These are phyloP conservation scores for Orthonyx spaldingii DNA, from an alignment of 2,113 vertebrate genomes.

Conservation along the genomic window DNA sequence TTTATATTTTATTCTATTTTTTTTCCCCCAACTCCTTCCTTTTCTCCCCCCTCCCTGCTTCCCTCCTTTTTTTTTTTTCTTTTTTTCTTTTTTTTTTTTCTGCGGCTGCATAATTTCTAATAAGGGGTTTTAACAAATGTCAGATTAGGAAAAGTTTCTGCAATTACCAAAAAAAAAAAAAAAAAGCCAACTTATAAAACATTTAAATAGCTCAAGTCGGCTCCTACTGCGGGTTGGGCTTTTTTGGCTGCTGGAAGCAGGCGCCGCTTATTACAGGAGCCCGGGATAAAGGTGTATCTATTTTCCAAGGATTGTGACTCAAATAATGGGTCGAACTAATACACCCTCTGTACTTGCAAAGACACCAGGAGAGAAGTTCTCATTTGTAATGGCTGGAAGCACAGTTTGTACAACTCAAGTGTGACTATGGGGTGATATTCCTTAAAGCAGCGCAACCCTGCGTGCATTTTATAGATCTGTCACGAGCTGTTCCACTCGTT, in stretches of 20 bases:
- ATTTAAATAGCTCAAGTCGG: slow-evolving; percentile 85
- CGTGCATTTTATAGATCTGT: background rate
- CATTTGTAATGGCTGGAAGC: background rate
- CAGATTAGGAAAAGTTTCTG: slow-evolving; percentile 88
- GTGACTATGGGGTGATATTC: background rate
- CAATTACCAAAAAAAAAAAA: slow-evolving; percentile 66
- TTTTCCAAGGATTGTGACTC: slow-evolving; percentile 63
- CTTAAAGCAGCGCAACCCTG: background rate
- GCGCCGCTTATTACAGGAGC: slow-evolving; percentile 37
- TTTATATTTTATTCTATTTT: slow-evolving; percentile 28
- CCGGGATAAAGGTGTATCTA: slow-evolving; percentile 39
- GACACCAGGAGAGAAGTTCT: background rate
- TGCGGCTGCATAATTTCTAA: slow-evolving; percentile 84
- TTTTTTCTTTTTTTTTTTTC: background rate
- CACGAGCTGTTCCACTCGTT: background rate
- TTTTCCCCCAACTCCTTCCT: background rate
- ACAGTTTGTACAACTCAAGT: background rate
- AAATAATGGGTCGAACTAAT: slow-evolving; percentile 14
- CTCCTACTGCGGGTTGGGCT: slow-evolving; percentile 61
- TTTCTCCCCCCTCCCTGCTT: rapidly evolving
- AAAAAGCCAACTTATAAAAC: slow-evolving; percentile 73
- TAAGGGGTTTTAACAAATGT: slow-evolving; percentile 84
- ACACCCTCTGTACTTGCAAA: background rate
- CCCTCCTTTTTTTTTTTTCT: too few relatives aligned
- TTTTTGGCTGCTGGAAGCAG: slow-evolving; percentile 69